Conservation (phyloP, 1,140 invertebrate species). For the Berghia stephanieae region DNA sequence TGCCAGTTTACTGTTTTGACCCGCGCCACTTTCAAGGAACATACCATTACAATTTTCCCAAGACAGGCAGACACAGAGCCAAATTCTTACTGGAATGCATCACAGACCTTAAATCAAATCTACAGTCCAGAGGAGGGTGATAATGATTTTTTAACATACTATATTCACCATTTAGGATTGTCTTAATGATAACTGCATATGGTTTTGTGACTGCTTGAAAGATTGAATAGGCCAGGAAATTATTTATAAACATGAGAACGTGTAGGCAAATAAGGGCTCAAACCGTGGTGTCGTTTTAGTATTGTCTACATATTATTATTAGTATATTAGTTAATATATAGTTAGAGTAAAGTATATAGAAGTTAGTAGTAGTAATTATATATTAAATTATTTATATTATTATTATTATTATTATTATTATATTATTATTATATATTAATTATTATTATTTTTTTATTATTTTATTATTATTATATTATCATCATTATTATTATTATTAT, state of each 20-base stretch:
- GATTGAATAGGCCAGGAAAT: no score
- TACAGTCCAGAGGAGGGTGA: slow-evolving; percentile 51
- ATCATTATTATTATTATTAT: no score
- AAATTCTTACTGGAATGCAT: slow-evolving; percentile 61
- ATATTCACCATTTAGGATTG: no score
- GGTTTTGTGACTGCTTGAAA: neutral
- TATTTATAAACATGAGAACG: no score
- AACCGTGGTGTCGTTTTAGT: no score
- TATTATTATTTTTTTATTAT: slow-evolving; percentile 1
- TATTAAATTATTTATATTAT: neutral
- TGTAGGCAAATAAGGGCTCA: no score
- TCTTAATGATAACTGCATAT: neutral
- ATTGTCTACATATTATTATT: neutral
- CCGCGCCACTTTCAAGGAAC: slow-evolving; percentile 60
- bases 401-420: neutral
- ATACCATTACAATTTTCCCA: slow-evolving; percentile 60
- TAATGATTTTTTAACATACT: no score
- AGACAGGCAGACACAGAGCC: slow-evolving; percentile 59
- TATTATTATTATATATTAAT: neutral
- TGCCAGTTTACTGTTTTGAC: slow-evolving; percentile 67
- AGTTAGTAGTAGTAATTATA: neutral
- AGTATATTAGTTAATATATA: neutral
- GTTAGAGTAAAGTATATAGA: neutral
- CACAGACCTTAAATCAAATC: slow-evolving; percentile 49
- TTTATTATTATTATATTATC: no score